Conservation (phyloP, 2,797 vertebrate genomes). For the Sebastiscus tertius region DNA sequence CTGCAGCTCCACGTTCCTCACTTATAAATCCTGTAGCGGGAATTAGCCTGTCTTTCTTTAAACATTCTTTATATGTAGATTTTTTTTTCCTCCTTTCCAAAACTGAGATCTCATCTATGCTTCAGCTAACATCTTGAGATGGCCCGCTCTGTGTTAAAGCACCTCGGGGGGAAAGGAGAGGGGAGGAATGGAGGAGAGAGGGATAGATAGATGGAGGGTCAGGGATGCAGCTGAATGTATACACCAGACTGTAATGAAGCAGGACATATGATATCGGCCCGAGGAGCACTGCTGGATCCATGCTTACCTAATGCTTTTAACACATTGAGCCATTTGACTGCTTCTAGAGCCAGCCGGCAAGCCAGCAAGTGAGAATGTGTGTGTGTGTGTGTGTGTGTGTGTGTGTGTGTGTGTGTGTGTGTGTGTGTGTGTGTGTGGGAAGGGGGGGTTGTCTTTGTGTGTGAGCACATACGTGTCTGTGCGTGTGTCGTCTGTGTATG, state of each 20-base stretch:
- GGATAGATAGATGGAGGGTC: slow-evolving; percentile 68
- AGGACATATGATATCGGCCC: slow-evolving; percentile 80
- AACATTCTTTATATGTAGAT: neutral
- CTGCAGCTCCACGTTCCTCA: slow-evolving; percentile 18
- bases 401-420: neutral
- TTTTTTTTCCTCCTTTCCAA: slow-evolving; percentile 26
- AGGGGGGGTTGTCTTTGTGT: neutral
- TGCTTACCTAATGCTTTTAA: slow-evolving; percentile 87
- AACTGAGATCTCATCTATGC: slow-evolving; percentile 67
- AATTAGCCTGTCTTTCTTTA: slow-evolving; percentile 16
- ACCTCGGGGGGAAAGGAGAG: slow-evolving; percentile 55
- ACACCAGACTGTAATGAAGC: slow-evolving; percentile 83
- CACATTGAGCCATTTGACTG: slow-evolving; percentile 83
- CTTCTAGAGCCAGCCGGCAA: slow-evolving; percentile 68
- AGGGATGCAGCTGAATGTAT: slow-evolving; percentile 78
- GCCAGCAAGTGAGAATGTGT: slow-evolving; percentile 27
- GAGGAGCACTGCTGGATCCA: slow-evolving; percentile 80
- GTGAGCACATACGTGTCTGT: neutral
- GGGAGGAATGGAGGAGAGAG: slow-evolving; percentile 24
- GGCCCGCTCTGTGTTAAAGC: slow-evolving; percentile 68
- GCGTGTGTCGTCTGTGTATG: neutral
- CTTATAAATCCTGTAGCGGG: slow-evolving; percentile 40
- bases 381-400: neutral
- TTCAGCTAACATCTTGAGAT: slow-evolving; percentile 73
- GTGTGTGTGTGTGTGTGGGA: neutral